phyloP scores from a whole-genome alignment of 2,797 vertebrate species.

The Girardinus metallicus region DNA sequence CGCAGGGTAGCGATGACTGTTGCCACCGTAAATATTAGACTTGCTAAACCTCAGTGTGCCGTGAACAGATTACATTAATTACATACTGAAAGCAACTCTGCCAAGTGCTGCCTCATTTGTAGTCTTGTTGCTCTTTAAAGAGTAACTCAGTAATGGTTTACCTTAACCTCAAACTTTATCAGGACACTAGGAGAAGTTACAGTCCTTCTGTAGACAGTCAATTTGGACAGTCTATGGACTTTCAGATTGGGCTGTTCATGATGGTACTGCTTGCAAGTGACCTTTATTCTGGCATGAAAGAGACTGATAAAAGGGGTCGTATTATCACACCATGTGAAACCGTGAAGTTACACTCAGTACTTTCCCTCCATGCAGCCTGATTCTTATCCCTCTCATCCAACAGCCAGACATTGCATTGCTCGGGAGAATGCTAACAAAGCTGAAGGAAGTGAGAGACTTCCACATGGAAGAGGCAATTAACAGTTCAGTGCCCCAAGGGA shows the following conservation, averaged over 20 bases:
- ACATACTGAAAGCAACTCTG: background rate
- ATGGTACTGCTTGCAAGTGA: slow-evolving; percentile 43
- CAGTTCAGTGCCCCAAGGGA: slow-evolving; percentile 67
- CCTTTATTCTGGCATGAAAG: slow-evolving; percentile 53
- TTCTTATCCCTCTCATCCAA: slow-evolving; percentile 60
- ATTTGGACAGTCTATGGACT: slow-evolving; percentile 39
- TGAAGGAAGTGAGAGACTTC: slow-evolving; percentile 70
- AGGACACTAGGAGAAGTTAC: slow-evolving; percentile 31
- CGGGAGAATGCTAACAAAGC: slow-evolving; percentile 68
- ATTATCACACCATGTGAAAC: slow-evolving; percentile 43
- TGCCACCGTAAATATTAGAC: slow-evolving; percentile 5
- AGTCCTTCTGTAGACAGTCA: slow-evolving; percentile 28
- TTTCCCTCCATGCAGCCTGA: slow-evolving; percentile 41
- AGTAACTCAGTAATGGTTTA: slow-evolving; percentile 20
- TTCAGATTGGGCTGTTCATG: slow-evolving; percentile 41
- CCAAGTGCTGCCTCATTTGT: background rate
- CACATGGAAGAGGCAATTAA: slow-evolving; percentile 81
- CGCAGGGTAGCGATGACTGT: background rate
- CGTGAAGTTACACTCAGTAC: slow-evolving; percentile 37
- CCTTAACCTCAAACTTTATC: slow-evolving; percentile 21
- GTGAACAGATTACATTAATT: background rate
- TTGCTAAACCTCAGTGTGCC: background rate
- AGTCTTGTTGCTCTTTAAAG: background rate
- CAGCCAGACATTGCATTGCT: slow-evolving; percentile 47
- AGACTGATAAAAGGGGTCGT: slow-evolving; percentile 54